These are phyloP conservation scores for Agriopis leucophaearia DNA, from an alignment of 2,888 invertebrate species.

Conservation along the genomic window DNA sequence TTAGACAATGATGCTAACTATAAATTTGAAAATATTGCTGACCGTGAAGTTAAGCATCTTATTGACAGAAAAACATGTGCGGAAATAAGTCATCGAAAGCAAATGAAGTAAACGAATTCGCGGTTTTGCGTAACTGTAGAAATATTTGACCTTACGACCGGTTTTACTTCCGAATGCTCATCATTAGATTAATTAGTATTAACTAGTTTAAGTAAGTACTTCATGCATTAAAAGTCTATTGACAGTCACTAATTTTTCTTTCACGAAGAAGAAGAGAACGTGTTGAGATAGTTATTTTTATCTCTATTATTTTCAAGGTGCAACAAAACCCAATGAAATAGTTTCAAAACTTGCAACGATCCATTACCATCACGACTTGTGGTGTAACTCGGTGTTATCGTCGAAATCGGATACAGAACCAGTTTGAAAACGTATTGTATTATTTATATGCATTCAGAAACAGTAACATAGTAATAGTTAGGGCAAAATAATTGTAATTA, in stretches of 20 bases:
- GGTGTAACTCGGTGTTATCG: conserved; percentile 30
- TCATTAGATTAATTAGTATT: background rate
- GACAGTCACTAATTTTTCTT: too few relatives aligned
- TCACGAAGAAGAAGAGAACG: background rate
- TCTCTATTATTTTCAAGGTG: conserved; percentile 14
- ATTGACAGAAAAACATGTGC: conserved; percentile 10
- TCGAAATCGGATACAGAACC: conserved; percentile 28
- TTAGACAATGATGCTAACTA: conserved; percentile 25
- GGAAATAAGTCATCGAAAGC: conserved; percentile 26
- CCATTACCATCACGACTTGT: conserved; percentile 32
- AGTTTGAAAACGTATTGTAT: conserved; percentile 23
- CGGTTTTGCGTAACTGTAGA: conserved; percentile 17
- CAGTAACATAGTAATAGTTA: conserved; percentile 22
- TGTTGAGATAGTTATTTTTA: conserved; percentile 1
- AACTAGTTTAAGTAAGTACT: too few relatives aligned
- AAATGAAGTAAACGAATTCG: conserved; percentile 29
- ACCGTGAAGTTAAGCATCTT: conserved; percentile 19
- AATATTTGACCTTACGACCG: conserved; percentile 28
- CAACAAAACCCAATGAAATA: conserved; percentile 27
- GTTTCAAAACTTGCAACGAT: conserved; percentile 26
- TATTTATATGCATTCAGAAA: conserved; percentile 29
- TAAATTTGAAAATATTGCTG: conserved; percentile 19
- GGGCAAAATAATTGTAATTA: conserved; percentile 47
- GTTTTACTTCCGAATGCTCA: conserved; percentile 30
- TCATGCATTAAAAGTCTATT: too few relatives aligned